Base-by-base conservation (phyloP, 53 echinoderm and acorn worm species). In the Glandiceps talaboti region DNA sequence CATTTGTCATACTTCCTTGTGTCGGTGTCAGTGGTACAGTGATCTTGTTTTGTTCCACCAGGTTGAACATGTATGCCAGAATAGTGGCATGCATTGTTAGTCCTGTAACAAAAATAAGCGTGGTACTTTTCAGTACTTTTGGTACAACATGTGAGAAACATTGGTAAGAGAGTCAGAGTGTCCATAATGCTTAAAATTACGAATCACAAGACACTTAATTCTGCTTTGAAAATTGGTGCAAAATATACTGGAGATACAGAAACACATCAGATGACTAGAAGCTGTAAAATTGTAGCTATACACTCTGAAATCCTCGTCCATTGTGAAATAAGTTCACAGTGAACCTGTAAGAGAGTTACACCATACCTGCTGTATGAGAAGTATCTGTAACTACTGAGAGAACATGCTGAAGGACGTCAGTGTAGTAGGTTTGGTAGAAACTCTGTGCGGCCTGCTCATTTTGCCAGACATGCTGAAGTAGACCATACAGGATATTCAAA, bases 391-490 rank as follows among this genome's bases (percentile, higher is more conserved):
- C 96, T 31, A 95, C 96, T 26, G 96, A 95, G 31, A 95, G 80
- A 0, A 92, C 91, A 79, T 95, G 96, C 31, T 95, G 96, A 79
- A 95, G 78, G 85, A 95, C 85, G 76, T 90, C 90, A 14, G 92
- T 92, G 90, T 92, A 95, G 86, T 95, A 95, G 14, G 96, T 95
- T 85, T 95, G 96, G 84, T 95, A 95, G 84, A 95, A 95, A 85
- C 90, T 89, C 80, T 95, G 96, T 76, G 92, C 92, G 76, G 92
- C 92, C 1, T 83, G 80, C 28, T 77, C 82, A 31, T 93, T 92
- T 76, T 96, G 92, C 96, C 96, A 96, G 28, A 96, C 87, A 33
- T 96, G 90, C 84, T 92, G 88, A 30, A 96, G 80, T 31, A 92
- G 72, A 45, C 92, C 92, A 78, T 90, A 86, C 73, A 96, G 76